A percentile compares a stretch with the other conserved stretches of the same genome.
Conservation (phyloP, 2,888 invertebrate genomes). For the Pristionchus exspectatus region DNA sequence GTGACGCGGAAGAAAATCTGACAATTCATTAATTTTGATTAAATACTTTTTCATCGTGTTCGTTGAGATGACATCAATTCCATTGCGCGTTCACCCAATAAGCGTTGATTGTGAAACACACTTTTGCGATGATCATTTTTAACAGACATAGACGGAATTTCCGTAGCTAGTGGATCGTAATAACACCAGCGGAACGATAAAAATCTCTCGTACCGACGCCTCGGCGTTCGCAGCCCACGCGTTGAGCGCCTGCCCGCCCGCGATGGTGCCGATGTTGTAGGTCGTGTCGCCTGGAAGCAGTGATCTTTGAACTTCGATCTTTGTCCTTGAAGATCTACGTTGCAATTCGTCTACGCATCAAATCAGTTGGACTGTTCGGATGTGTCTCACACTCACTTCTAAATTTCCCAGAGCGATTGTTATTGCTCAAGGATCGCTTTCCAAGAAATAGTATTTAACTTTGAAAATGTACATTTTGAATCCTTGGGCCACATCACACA, state of each 20-base stretch:
- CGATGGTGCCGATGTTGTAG: slow-evolving; percentile 72
- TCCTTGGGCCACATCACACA: too few relatives aligned
- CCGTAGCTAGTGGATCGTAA: too few relatives aligned
- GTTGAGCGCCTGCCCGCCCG: slow-evolving; percentile 76
- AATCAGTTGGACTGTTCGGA: not conserved
- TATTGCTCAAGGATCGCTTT: too few relatives aligned
- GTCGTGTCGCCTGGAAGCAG: slow-evolving; percentile 71
- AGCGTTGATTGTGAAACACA: not conserved
- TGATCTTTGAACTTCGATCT: not conserved
- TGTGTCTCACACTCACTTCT: too few relatives aligned
- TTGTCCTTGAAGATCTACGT: too few relatives aligned
- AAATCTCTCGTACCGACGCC: slow-evolving; percentile 58
- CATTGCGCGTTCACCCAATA: not conserved
- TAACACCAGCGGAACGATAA: not conserved
- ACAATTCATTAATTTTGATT: not conserved
- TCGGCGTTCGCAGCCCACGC: slow-evolving; percentile 72
- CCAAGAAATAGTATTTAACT: too few relatives aligned
- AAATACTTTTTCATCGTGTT: not conserved
- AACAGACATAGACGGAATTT: too few relatives aligned
- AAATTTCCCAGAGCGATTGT: too few relatives aligned
- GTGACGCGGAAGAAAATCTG: slow-evolving; percentile 67
- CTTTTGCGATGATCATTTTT: too few relatives aligned
- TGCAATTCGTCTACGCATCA: too few relatives aligned
- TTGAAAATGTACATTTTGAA: too few relatives aligned
- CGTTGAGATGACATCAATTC: not conserved